A percentile compares a stretch with the other conserved stretches of the same genome.
These are phyloP conservation scores for Fragum whitleyi DNA, from an alignment of 2,888 invertebrate species.

Conservation along the genomic window DNA sequence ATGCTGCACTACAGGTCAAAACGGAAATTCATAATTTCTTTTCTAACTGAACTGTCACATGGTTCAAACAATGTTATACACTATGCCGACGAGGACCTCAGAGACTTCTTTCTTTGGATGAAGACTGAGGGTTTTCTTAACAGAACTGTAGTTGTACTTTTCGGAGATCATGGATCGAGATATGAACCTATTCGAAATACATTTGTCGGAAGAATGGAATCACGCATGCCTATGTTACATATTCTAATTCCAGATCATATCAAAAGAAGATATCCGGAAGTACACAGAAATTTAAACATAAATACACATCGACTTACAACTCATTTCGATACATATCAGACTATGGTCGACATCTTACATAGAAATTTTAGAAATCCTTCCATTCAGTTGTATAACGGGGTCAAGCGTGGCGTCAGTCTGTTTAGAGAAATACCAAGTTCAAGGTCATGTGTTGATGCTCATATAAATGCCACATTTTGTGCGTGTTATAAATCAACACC, in stretches of 20 bases:
- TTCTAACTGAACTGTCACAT: conserved; percentile 94
- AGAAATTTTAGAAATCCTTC: conserved; percentile 53
- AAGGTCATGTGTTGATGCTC: conserved; percentile 91
- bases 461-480: conserved; percentile 89
- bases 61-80: conserved; percentile 92
- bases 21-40: conserved; percentile 92
- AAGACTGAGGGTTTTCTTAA: conserved; percentile 80
- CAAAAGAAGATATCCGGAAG: conserved; percentile 88
- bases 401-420: conserved; percentile 87
- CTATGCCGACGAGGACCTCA: conserved; percentile 90
- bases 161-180: conserved; percentile 96
- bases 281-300: conserved; percentile 88
- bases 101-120: conserved; percentile 87
- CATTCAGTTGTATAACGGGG: conserved; percentile 14
- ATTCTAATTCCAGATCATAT: conserved; percentile 91
- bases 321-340: conserved; percentile 93
- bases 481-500: conserved; percentile 52
- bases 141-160: conserved; percentile 77
- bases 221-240: conserved; percentile 93
- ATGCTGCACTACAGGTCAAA: conserved; percentile 87
- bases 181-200: conserved; percentile 94
- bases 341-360: conserved; percentile 89
- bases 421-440: conserved; percentile 90
- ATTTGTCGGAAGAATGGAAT: conserved; percentile 92
- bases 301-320: conserved; percentile 91